phyloP scores from a whole-genome alignment of 2,797 vertebrate genomes.

The Parotocinclus haroldoi region DNA sequence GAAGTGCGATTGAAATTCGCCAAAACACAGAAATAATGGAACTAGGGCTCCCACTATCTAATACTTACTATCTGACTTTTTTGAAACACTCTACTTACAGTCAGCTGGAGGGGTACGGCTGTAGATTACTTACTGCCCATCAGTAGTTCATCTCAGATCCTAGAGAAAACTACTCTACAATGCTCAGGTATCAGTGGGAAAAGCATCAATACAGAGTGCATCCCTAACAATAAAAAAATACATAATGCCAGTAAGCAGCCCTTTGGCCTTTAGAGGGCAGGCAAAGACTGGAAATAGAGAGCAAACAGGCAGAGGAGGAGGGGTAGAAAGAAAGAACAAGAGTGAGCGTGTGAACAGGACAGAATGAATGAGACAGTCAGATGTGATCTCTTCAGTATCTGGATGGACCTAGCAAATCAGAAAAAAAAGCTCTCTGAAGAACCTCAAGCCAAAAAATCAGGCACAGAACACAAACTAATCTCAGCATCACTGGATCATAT shows the following conservation, averaged over 20 bases:
- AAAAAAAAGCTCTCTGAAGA: constrained; percentile 4
- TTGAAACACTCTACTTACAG: too few species aligned
- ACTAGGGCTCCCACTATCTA: too few species aligned
- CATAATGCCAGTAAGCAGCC: constrained; percentile 56
- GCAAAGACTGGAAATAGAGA: constrained; percentile 90
- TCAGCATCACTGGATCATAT: constrained; percentile 19
- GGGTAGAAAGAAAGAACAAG: constrained; percentile 53
- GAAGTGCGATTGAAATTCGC: too few species aligned
- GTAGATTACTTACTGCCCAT: too few species aligned
- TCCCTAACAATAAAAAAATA: too few species aligned
- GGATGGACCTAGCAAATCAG: constrained; percentile 18
- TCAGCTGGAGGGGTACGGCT: too few species aligned
- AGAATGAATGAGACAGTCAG: constrained; percentile 58
- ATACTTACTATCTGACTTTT: too few species aligned
- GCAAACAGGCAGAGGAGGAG: constrained; percentile 62
- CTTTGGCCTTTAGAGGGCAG: constrained; percentile 98
- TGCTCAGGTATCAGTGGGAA: too few species aligned
- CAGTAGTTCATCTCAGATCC: too few species aligned
- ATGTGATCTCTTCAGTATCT: constrained; percentile 55
- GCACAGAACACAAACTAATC: constrained; percentile 5
- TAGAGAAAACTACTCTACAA: too few species aligned
- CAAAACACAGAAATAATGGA: too few species aligned
- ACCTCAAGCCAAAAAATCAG: constrained; percentile 6
- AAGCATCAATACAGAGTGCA: neutral
- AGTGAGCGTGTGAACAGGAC: constrained; percentile 36